phyloP scores from a whole-genome alignment of 30 jellyfish, hydroid and myxozoan species.

The Aurelia aurita region DNA sequence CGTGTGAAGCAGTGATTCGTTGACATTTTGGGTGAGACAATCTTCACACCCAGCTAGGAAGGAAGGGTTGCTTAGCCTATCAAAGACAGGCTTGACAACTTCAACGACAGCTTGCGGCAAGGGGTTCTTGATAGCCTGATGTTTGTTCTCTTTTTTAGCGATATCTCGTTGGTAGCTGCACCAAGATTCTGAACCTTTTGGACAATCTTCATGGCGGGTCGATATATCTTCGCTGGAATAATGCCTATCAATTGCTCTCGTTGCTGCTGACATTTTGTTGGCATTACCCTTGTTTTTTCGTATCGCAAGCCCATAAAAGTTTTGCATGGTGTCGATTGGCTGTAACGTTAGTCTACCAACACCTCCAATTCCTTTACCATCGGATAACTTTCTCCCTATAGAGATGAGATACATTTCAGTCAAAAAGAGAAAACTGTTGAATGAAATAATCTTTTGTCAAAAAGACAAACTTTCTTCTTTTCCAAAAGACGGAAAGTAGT shows the following conservation, averaged over 20 bases:
- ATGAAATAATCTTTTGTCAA: too few relatives aligned
- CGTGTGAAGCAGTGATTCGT: slow-evolving; percentile 9
- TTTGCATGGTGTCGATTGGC: not conserved
- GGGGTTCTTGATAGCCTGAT: too few relatives aligned
- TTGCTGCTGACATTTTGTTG: slow-evolving; percentile 37
- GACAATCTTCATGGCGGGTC: slow-evolving; percentile 14
- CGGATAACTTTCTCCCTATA: slow-evolving; percentile 25
- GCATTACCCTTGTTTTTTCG: not conserved
- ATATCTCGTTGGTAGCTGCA: slow-evolving; percentile 11
- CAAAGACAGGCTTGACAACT: not conserved
- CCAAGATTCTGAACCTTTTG: slow-evolving; percentile 11
- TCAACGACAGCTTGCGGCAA: slow-evolving; percentile 1
- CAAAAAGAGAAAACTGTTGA: too few relatives aligned
- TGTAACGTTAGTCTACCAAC: not conserved
- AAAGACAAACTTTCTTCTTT: not conserved
- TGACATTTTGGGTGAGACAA: slow-evolving; percentile 1
- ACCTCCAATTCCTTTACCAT: slow-evolving; percentile 43
- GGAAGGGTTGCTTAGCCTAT: not conserved
- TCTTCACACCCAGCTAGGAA: not conserved
- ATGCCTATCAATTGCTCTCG: slow-evolving; percentile 10
- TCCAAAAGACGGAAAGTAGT: not conserved
- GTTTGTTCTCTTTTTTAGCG: too few relatives aligned
- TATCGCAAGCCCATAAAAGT: not conserved
- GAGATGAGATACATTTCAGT: not conserved
- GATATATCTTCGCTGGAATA: not conserved